A percentile compares a stretch with the other conserved stretches of the same genome.
phyloP scores from a whole-genome alignment of 2,113 vertebrate species.

The Ginglymostoma cirratum region DNA sequence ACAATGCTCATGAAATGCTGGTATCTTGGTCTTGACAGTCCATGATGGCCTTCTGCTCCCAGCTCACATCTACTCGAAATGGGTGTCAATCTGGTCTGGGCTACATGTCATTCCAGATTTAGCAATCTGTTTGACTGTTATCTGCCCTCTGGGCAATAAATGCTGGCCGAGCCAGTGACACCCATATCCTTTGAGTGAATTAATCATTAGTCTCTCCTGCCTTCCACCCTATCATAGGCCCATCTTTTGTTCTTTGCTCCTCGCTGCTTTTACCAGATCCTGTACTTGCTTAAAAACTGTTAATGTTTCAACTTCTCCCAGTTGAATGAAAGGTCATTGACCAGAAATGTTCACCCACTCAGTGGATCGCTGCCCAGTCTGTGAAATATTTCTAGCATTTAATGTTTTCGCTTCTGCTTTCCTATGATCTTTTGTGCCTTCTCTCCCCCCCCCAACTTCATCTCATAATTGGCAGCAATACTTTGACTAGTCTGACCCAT shows the following conservation, averaged over 20 bases:
- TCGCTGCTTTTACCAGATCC: background rate
- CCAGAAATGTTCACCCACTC: background rate
- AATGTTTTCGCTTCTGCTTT: background rate
- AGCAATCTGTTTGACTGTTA: too few relatives aligned
- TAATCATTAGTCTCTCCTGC: background rate
- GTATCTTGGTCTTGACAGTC: too few relatives aligned
- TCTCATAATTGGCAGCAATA: background rate
- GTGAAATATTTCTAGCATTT: background rate
- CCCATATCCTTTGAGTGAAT: too few relatives aligned
- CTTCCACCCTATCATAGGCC: too few relatives aligned
- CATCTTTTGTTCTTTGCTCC: too few relatives aligned
- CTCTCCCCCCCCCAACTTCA: background rate
- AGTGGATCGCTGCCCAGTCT: background rate
- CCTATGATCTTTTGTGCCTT: background rate
- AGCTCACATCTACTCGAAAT: too few relatives aligned
- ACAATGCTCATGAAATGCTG: too few relatives aligned
- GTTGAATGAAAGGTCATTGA: background rate
- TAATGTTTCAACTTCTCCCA: background rate
- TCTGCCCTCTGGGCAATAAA: too few relatives aligned
- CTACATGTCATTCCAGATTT: too few relatives aligned
- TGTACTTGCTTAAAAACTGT: background rate
- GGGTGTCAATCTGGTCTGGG: too few relatives aligned
- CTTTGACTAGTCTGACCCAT: background rate
- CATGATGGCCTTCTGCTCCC: too few relatives aligned
- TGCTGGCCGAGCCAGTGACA: too few relatives aligned